Percentiles rank a stretch among this genome's conserved stretches.
Evolutionary conservation across 2,113 vertebrate species (phyloP).

Genomic region (Rhea pennata): DNA sequence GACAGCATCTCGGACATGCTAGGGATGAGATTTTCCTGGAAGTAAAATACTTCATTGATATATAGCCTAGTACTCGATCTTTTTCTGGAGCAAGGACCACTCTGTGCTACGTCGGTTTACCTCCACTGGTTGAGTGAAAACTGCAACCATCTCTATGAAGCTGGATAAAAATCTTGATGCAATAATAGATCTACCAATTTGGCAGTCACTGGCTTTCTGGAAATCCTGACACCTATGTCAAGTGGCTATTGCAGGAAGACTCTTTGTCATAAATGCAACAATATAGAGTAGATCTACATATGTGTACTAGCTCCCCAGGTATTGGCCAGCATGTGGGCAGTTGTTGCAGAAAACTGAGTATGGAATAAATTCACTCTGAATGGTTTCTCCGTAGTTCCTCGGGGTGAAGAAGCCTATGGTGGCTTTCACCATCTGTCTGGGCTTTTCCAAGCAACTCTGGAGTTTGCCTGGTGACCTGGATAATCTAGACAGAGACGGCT

Average conservation of each 20-base stretch:
- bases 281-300: not conserved
- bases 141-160: rapidly evolving
- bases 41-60: no score
- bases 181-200: not conserved
- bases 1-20: no score
- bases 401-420: not conserved
- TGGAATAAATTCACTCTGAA: not conserved
- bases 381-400: not conserved
- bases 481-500: not conserved
- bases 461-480: not conserved
- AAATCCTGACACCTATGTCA: not conserved
- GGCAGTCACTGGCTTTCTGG: not conserved
- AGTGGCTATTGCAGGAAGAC: not conserved
- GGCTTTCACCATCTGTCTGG: not conserved
- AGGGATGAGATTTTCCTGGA: no score
- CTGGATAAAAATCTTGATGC: not conserved
- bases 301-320: rapidly evolving
- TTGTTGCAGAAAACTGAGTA: not conserved
- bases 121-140: not conserved
- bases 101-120: no score
- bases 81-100: not conserved
- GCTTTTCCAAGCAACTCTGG: not conserved
- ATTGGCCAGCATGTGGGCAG: not conserved
- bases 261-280: not conserved
- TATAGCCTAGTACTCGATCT: no score